Evolutionary conservation across 53 echinoderm and acorn worm genomes (phyloP).

Genomic region (Paracentrotus lividus): DNA sequence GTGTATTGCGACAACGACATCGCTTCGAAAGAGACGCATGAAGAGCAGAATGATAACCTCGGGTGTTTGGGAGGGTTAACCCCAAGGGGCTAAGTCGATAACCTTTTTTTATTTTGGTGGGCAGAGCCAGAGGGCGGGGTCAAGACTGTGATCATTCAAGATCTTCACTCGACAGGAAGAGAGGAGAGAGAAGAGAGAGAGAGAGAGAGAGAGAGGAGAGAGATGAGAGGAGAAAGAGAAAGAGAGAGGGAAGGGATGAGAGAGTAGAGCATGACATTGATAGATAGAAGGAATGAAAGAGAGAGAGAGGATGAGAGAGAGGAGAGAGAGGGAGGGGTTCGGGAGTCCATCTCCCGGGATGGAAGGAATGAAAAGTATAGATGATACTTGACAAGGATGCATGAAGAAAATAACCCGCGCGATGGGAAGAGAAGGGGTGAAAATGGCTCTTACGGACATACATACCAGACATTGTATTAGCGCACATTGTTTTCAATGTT

Average conservation of each 20-base stretch:
- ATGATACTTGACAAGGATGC: no score
- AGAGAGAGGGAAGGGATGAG: neutral
- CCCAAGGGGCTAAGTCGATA: slow-evolving; percentile 61
- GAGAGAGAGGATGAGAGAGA: neutral
- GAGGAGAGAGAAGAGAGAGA: neutral
- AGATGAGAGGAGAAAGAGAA: neutral
- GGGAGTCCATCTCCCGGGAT: no score
- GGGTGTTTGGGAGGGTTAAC: slow-evolving; percentile 34
- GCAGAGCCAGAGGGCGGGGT: slow-evolving; percentile 55
- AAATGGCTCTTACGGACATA: no score
- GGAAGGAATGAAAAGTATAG: no score
- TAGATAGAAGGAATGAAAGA: neutral
- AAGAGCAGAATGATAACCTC: slow-evolving; percentile 44
- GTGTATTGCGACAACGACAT: slow-evolving; percentile 39
- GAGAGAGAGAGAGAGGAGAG: neutral
- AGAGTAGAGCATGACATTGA: neutral
- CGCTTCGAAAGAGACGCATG: slow-evolving; percentile 1
- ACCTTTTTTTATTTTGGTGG: slow-evolving; percentile 62
- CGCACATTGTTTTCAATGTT: no score
- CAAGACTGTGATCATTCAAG: slow-evolving; percentile 56
- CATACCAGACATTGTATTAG: no score
- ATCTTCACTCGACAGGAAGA: slow-evolving; percentile 49
- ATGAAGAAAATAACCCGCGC: no score
- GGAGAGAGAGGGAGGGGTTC: neutral
- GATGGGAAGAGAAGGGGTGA: no score